phyloP scores from a whole-genome alignment of 2,113 vertebrate genomes.

The Syrmaticus mikado region DNA sequence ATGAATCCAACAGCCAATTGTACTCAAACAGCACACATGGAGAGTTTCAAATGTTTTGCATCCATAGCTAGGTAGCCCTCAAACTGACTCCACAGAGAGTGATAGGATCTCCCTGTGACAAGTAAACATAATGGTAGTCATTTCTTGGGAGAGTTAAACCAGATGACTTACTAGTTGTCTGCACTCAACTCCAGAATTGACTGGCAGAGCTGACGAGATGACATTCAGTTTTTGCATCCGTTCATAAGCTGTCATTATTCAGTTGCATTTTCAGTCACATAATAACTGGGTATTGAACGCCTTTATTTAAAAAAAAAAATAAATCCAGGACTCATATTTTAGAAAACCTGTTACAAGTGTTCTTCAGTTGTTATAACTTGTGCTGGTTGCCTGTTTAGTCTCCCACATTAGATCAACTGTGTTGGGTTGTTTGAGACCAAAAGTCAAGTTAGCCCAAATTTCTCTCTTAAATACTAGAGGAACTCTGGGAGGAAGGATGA shows the following conservation, averaged over 20 bases:
- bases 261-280: background rate
- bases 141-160: background rate
- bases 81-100: background rate
- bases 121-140: background rate
- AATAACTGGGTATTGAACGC: background rate
- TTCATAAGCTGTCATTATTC: background rate
- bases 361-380: background rate
- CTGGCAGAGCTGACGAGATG: background rate
- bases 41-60: background rate
- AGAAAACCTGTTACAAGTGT: background rate
- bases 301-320: background rate
- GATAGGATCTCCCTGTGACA: background rate
- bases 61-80: background rate
- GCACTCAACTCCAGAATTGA: background rate
- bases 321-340: background rate
- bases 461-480: background rate
- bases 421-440: background rate
- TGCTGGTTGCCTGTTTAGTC: background rate
- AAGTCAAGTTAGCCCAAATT: background rate
- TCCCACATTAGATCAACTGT: background rate
- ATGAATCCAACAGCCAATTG: background rate
- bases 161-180: background rate
- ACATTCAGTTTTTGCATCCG: background rate
- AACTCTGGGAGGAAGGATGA: background rate
- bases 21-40: background rate